phyloP scores from a whole-genome alignment of 2,888 invertebrate genomes.

The Drosophila demipolita region DNA sequence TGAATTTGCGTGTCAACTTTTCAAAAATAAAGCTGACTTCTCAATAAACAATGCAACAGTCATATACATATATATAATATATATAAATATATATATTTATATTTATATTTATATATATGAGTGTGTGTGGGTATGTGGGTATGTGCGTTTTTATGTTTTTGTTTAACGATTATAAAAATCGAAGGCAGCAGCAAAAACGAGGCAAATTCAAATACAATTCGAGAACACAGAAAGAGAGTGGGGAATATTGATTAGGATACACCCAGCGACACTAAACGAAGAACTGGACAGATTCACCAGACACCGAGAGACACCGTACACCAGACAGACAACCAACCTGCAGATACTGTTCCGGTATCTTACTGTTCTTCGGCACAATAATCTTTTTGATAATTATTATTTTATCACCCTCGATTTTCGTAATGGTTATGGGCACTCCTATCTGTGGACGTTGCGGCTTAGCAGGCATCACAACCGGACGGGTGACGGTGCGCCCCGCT shows the following conservation, averaged over 20 bases:
- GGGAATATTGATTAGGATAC: conserved; percentile 4
- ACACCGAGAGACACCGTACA: conserved; percentile 33
- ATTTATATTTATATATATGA: conserved; percentile 2
- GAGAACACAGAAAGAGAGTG: conserved; percentile 39
- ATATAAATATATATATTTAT: conserved; percentile 5
- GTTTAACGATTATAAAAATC: conserved; percentile 15
- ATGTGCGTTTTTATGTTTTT: conserved; percentile 4
- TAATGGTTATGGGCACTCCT: conserved; percentile 84
- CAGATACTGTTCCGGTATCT: conserved; percentile 84
- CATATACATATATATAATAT: conserved; percentile 2
- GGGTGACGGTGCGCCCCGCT: conserved; percentile 52
- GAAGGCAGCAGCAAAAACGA: conserved; percentile 54
- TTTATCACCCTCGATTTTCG: conserved; percentile 85
- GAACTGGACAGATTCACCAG: conserved; percentile 31
- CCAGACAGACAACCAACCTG: conserved; percentile 82
- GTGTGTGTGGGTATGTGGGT: conserved; percentile 16
- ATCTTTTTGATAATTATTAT: conserved; percentile 85
- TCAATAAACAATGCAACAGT: not conserved
- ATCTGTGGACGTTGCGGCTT: conserved; percentile 75
- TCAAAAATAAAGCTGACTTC: conserved; percentile 3
- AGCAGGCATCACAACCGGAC: conserved; percentile 41
- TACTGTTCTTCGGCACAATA: conserved; percentile 84
- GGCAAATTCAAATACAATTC: conserved; percentile 56
- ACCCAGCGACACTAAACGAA: conserved; percentile 51
- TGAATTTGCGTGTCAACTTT: not conserved